Evolutionary conservation across 2,888 invertebrate species (phyloP).

Genomic region (Rotaria sp.): DNA sequence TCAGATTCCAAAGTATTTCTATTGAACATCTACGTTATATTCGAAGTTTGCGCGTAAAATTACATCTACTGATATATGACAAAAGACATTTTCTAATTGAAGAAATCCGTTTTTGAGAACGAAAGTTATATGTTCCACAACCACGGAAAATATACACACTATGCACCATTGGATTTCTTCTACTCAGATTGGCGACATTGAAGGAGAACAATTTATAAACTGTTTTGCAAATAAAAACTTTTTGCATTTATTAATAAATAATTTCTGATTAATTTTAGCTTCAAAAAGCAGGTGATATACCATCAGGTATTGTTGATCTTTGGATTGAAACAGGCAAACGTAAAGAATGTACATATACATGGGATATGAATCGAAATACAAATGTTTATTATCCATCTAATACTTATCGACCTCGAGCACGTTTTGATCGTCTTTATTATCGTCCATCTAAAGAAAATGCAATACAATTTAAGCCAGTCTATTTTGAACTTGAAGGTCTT

Average conservation of each 20-base stretch:
- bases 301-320: slow-evolving; percentile 56
- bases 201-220: too few relatives aligned
- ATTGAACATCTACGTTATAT: too few relatives aligned
- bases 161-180: too few relatives aligned
- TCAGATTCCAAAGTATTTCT: too few relatives aligned
- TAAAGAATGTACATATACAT: slow-evolving; percentile 59
- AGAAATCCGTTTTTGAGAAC: too few relatives aligned
- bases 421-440: slow-evolving; percentile 58
- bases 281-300: slow-evolving; percentile 52
- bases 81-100: too few relatives aligned
- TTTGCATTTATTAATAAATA: not conserved
- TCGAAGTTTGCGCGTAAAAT: too few relatives aligned
- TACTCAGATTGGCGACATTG: too few relatives aligned
- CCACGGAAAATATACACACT: too few relatives aligned
- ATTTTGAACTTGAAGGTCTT: slow-evolving; percentile 60
- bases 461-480: slow-evolving; percentile 51
- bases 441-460: slow-evolving; percentile 33
- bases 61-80: too few relatives aligned
- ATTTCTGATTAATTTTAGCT: slow-evolving; percentile 46
- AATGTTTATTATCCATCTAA: slow-evolving; percentile 57
- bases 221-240: too few relatives aligned
- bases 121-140: too few relatives aligned
- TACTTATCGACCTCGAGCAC: slow-evolving; percentile 46
- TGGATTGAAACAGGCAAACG: slow-evolving; percentile 61
- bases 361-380: slow-evolving; percentile 61